Base-by-base conservation (phyloP, 1,140 invertebrate genomes). In the Zaprionus gabonicus region DNA sequence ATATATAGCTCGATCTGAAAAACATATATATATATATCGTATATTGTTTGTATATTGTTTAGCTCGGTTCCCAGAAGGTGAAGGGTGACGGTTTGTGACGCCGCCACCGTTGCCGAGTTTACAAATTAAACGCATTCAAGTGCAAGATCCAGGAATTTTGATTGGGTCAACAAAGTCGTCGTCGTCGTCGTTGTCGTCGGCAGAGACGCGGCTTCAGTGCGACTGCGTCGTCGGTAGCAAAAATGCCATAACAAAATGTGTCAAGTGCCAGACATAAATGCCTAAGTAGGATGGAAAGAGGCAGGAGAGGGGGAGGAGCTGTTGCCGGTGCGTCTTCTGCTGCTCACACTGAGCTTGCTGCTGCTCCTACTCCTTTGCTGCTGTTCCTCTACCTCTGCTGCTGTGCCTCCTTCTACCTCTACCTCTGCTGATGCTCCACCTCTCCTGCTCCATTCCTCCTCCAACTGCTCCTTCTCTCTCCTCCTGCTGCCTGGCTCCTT, bases 211-310 rank as follows among this genome's bases (percentile, higher is more conserved):
- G 13, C 23, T 15, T 1, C 53, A 49, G 3, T 15, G 36, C 36
- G 13, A 13, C 41, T 44, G 41, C 41, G 65, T 82, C 71, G 82
- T 78, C 80, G 78, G 83, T 86, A 86, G 83, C 83, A 86, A 81
- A 78, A 85, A 90, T 90, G 86, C 85, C 85, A 91, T 88, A 82
- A 90, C 85, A 90, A 90, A 90, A 90, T 90, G 85, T 90, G 85
- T 90, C 86, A 90, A 91, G 85, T 90, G 85, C 86, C 85, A 90
- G 85, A 90, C 85, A 90, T 90, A 91, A 90, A 90, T 90, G 85
- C 86, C 82, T 85, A 84, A 90, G 81, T 85, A 90, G 82, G 81
- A 55, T 46, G 51, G 36, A 27, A 44, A 55, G 31, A 59, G 36
- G 31, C 38, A 72, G 57, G 3, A 20, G 7, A 38, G 28, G 6